A percentile compares a stretch with the other conserved stretches of the same genome.
Evolutionary conservation across 1,140 invertebrate genomes (phyloP).

Genomic region (Choristoneura fumiferana): DNA sequence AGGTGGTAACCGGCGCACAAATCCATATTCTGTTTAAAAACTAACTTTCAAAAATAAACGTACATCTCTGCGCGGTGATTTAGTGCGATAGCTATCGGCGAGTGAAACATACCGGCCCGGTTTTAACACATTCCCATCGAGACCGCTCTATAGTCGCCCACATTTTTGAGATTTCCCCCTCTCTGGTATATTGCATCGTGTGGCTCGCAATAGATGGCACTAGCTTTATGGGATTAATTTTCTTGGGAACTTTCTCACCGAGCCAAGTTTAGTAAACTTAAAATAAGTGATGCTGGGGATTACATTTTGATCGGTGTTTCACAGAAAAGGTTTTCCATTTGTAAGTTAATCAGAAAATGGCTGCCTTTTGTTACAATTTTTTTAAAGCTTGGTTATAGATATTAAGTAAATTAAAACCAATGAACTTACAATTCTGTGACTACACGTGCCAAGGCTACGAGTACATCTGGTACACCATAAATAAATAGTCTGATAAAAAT

Average conservation of each 20-base stretch:
- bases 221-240: constrained; percentile 12
- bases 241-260: neutral
- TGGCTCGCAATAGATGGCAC: neutral
- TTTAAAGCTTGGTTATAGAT: no score
- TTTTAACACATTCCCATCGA: constrained; percentile 26
- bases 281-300: no score
- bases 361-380: no score
- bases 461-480: no score
- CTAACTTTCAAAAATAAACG: constrained; percentile 37
- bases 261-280: neutral
- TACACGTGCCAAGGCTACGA: no score
- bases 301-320: no score
- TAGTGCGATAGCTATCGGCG: constrained; percentile 48
- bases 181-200: constrained; percentile 1
- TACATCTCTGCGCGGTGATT: constrained; percentile 47
- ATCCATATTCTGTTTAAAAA: constrained; percentile 30
- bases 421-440: no score
- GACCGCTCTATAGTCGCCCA: constrained; percentile 4
- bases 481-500: no score
- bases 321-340: no score
- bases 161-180: constrained; percentile 16
- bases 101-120: constrained; percentile 57
- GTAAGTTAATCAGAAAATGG: no score
- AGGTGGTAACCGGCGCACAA: constrained; percentile 7
- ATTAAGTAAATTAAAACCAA: no score